A percentile compares a stretch with the other conserved stretches of the same genome.
These are phyloP conservation scores for Myotis lucifugus DNA, from an alignment of 2,113 vertebrate genomes.

Conservation along the genomic window DNA sequence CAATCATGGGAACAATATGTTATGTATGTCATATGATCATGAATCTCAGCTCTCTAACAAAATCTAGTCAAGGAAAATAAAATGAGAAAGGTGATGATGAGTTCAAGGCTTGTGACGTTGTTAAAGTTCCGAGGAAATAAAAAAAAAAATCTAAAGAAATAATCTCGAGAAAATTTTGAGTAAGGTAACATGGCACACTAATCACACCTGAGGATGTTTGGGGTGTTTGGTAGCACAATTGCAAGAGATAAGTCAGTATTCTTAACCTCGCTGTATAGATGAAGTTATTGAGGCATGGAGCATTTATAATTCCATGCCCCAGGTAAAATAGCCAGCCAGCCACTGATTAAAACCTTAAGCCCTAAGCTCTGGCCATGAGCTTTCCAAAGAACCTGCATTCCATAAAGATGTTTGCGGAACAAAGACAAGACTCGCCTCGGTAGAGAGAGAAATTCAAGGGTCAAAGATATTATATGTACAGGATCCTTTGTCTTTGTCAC, in stretches of 20 bases:
- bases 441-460: conserved; percentile 24
- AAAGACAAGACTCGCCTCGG: conserved; percentile 34
- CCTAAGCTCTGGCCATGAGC: not conserved
- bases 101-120: not conserved
- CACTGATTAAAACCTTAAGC: conserved; percentile 56
- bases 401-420: conserved; percentile 7
- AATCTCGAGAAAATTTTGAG: not conserved
- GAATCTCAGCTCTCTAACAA: not conserved
- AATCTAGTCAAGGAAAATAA: not conserved
- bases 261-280: not conserved
- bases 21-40: not conserved
- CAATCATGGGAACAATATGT: not conserved
- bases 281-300: conserved; percentile 39
- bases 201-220: not conserved
- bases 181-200: not conserved
- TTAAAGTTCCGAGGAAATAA: not conserved
- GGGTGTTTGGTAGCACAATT: not conserved
- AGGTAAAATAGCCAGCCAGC: conserved; percentile 34
- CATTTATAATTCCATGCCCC: conserved; percentile 35
- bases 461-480: not conserved
- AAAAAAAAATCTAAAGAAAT: not conserved
- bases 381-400: conserved; percentile 33
- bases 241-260: conserved; percentile 55
- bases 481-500: conserved; percentile 9
- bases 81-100: not conserved